Base-by-base conservation (phyloP, 2,888 invertebrate genomes). In the Eutolmus rufibarbis region DNA sequence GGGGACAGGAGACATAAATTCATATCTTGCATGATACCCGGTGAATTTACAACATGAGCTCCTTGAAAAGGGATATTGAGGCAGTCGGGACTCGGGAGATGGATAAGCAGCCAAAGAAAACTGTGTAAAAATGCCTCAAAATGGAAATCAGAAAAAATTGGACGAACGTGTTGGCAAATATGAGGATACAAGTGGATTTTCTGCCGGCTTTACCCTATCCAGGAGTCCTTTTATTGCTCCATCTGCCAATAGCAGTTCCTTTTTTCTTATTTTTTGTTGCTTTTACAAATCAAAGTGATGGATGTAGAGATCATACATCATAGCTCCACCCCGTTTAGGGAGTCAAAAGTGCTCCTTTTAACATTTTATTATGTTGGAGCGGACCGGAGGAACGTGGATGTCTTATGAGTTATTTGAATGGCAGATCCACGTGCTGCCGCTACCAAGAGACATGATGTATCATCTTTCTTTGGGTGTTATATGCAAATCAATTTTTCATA, bases 141-240 rank as follows among this genome's bases (percentile, higher is more conserved):
- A 66, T 81, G 87, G 46, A 87, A 87, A 87, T 77, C 77, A 87
- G 84, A 81, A 87, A 87, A 87, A 87, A 87, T 87, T 87, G 87
- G 84, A 56, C 76, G 16, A 43, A 87, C 87, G 85, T 87, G 84
- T 31, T 77, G 85, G 51, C 57, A 85, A 87, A 87, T 43, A 87
- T 77, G 81, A 82, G 40, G 23, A 78, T 78, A 40, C 78, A n/a
- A 78, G 19, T 78, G 40, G 78, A 78, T 40, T 78, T 40, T 16
- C 5, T 43, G 23, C 23, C 78, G 23, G 12, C 43, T 66, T 66
- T 66, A 66, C 43, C 8, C 23, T 40, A 43, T 34, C 40, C 43
- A 78, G 78, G 23, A 78, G 19, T 43, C 40, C 40, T 23, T 43
- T 43, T 43, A 78, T 78, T 78, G 43, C 78, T 78, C 37, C n/a